Evolutionary conservation across 2,797 vertebrate genomes (phyloP).

Genomic region (Pangasius krempfi): DNA sequence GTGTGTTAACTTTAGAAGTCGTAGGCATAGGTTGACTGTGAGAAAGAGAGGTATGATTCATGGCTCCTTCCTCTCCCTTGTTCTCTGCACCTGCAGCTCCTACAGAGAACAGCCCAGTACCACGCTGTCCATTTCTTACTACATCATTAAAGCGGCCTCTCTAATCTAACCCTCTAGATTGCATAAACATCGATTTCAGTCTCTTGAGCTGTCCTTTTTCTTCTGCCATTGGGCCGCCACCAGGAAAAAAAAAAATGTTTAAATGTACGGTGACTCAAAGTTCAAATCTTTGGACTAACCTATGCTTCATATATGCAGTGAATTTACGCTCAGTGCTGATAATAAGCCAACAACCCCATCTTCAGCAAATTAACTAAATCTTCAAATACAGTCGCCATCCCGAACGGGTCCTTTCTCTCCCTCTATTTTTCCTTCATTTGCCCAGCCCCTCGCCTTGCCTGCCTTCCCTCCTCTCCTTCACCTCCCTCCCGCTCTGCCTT

Average conservation of each 20-base stretch:
- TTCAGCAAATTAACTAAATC: constrained; percentile 20
- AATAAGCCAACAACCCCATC: background rate
- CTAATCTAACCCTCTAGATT: background rate
- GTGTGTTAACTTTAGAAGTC: constrained; percentile 30
- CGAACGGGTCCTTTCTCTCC: constrained; percentile 5
- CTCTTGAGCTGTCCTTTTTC: background rate
- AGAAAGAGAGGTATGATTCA: constrained; percentile 68
- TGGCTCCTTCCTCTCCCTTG: constrained; percentile 48
- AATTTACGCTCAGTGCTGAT: background rate
- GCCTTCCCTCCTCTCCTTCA: constrained; percentile 29
- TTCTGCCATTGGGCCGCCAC: background rate
- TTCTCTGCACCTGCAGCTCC: constrained; percentile 73
- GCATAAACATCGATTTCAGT: background rate
- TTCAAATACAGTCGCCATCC: background rate
- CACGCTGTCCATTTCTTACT: constrained; percentile 40
- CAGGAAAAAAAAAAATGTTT: background rate
- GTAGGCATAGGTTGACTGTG: constrained; percentile 19
- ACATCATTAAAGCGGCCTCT: constrained; percentile 6
- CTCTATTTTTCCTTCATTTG: background rate
- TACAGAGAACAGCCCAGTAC: constrained; percentile 48
- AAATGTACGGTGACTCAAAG: background rate
- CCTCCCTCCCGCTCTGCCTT: constrained; percentile 27
- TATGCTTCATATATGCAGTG: background rate
- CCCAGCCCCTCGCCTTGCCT: constrained; percentile 21
- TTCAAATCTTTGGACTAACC: background rate